Evolutionary conservation across 1,140 invertebrate species (phyloP), one percentile per base, ranked within the genome.

Genomic region (Aporrectodea caliginosa): DNA sequence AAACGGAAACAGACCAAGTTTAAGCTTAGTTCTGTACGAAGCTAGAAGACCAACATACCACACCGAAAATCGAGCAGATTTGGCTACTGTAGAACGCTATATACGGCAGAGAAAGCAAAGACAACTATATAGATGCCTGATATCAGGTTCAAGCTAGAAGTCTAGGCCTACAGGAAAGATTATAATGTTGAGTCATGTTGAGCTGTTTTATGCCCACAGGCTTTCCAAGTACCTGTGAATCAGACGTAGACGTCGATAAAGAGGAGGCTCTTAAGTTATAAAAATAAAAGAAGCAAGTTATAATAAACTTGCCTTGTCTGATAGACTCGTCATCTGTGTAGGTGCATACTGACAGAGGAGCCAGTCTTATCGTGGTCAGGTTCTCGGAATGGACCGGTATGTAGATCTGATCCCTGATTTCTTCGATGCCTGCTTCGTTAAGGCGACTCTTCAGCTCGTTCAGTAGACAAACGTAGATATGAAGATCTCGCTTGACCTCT

Each of bases 391-490:
- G 76, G 16, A 78, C 32, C 1, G 80, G 80, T n/a, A 81, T 22
- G n/a, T 34, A 32, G 29, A 81, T 34, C 14, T 78, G 22, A 12
- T 58, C 43, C 6, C 6, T 58, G 43, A 22, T 22, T 1, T 76
- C 75, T n/a, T 78, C 78, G 29, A 78, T 35, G 33, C 33, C 30
- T 12, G 27, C 27, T 16, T 72, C 29, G 14, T 72, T 78, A 2
- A 81, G 30, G 43, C 22, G 31, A 33, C 71, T 74, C 58, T 81
- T 81, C 27, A 81, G 72, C 69, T 81, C 80, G 73, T 81, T 81
- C 35, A 81, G 35, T 31, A 81, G 73, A 33, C 76, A 73, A 31
- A 81, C 77, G 73, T 69, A 81, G 68, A 78, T 31, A 73, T 81
- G 80, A 71, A 81, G 70, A 35, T 81, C 80, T 29, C 69, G 35